Conservation (phyloP, 2,113 vertebrate genomes). For the Prochilodus magdalenae region DNA sequence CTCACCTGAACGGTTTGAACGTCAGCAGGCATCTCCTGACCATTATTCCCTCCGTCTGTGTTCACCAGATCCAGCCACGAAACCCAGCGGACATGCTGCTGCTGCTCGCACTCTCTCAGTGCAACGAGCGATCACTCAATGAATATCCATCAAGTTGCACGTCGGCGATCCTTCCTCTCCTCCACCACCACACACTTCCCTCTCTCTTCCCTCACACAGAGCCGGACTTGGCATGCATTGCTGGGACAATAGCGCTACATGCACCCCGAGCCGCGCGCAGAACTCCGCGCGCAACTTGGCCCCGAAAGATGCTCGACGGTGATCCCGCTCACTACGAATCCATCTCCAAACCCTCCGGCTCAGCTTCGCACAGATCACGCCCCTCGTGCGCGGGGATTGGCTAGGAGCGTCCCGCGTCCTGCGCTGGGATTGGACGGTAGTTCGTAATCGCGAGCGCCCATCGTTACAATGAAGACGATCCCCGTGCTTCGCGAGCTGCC, state of each 20-base stretch:
- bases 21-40: constrained; percentile 95
- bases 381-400: background rate
- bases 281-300: background rate
- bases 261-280: background rate
- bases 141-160: constrained; percentile 13
- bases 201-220: background rate
- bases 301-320: background rate
- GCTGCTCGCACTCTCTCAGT: background rate
- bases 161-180: background rate
- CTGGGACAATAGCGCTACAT: background rate
- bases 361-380: background rate
- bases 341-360: background rate
- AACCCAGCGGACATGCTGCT: constrained; percentile 1
- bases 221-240: background rate
- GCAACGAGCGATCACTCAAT: background rate
- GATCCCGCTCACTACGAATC: background rate
- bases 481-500: too few relatives aligned
- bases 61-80: constrained; percentile 31
- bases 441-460: background rate
- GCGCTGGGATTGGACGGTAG: background rate
- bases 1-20: constrained; percentile 97
- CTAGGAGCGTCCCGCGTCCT: background rate
- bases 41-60: constrained; percentile 70
- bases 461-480: too few relatives aligned
- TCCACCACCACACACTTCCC: background rate